Base-by-base conservation (phyloP, 2,113 vertebrate genomes). In the Probosciger aterrimus region DNA sequence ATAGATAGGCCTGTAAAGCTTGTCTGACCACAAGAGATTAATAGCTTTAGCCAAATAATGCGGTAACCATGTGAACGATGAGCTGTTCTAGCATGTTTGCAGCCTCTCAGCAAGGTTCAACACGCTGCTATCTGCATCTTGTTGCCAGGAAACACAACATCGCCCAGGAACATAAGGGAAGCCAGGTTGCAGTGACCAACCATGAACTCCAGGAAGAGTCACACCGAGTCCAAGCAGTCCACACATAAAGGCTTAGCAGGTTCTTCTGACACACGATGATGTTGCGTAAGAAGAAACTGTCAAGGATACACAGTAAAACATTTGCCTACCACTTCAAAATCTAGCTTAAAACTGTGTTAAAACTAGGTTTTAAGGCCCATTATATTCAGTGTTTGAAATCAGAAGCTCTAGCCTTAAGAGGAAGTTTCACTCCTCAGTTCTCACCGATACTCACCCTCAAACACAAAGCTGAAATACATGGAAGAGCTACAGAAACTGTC, bases 141-240 rank as follows among this genome's bases (percentile, higher is more conserved):
- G 98, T 98, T 98, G 98, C 98, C 97, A 97, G 92, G 98, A 94
- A 97, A 98, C 97, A 97, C 97, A 94, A 95, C 97, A 97, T 95
- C 75, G 35, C 82, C 91, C 95, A 35, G 79, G 91, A 93, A 96
- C 94, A 91, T 60, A 89, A 86, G 97, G 97, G 96, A 96, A 94
- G 85, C 23, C 90, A 95, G 97, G 96, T 59, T 96, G 96, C 62
- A 87, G 85, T 93, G 95, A 95, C 97, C 97, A 97, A 59, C 82
- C 37, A 90, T 76, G 86, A 96, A 93, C 79, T 91, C 94, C 82
- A 50, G 6, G 43, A 95, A 95, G 64, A 79, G 76, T 59, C 92
- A 59, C 67, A 47, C 68, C 16, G 18, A 57, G 90, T 77, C 76
- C 86, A 46, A 88, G 75, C 53, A 23, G 28, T 10, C 67, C 86